Evolutionary conservation across 2,797 vertebrate genomes (phyloP).

Genomic region (Mastacembelus armatus): DNA sequence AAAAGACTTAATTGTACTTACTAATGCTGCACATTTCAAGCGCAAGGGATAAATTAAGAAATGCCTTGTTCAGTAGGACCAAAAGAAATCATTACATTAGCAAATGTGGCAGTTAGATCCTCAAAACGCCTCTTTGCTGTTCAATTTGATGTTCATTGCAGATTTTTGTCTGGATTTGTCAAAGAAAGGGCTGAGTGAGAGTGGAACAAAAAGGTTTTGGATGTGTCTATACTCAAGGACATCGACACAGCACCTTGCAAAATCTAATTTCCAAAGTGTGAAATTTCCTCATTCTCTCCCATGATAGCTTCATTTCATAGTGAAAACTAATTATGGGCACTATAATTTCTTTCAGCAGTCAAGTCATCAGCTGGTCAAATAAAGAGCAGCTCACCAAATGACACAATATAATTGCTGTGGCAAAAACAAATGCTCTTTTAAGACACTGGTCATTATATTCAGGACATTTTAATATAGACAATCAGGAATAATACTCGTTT

Average conservation of each 20-base stretch:
- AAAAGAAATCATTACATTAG: slow-evolving; percentile 59
- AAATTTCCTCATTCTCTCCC: slow-evolving; percentile 81
- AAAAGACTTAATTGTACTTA: slow-evolving; percentile 8
- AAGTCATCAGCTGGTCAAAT: slow-evolving; percentile 74
- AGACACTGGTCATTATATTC: slow-evolving; percentile 47
- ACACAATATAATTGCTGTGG: slow-evolving; percentile 67
- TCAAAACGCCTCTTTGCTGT: slow-evolving; percentile 56
- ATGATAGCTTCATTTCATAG: slow-evolving; percentile 84
- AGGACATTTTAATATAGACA: slow-evolving; percentile 32
- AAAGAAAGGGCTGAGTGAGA: slow-evolving; percentile 35
- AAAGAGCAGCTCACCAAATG: slow-evolving; percentile 58
- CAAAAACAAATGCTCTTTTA: slow-evolving; percentile 72
- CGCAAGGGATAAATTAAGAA: slow-evolving; percentile 23
- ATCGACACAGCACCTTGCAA: slow-evolving; percentile 74
- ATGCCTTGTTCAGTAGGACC: slow-evolving; percentile 12
- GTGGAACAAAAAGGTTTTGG: slow-evolving; percentile 58
- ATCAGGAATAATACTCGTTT: slow-evolving; percentile 22
- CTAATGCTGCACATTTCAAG: slow-evolving; percentile 1
- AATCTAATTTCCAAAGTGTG: slow-evolving; percentile 84
- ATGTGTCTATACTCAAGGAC: slow-evolving; percentile 77
- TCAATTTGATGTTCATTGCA: slow-evolving; percentile 62
- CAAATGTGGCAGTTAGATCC: slow-evolving; percentile 56
- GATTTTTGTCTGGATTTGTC: slow-evolving; percentile 55
- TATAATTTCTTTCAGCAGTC: slow-evolving; percentile 76
- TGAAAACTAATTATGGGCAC: slow-evolving; percentile 80